phyloP scores from a whole-genome alignment of 2,888 invertebrate genomes.

The Danaus chrysippus region DNA sequence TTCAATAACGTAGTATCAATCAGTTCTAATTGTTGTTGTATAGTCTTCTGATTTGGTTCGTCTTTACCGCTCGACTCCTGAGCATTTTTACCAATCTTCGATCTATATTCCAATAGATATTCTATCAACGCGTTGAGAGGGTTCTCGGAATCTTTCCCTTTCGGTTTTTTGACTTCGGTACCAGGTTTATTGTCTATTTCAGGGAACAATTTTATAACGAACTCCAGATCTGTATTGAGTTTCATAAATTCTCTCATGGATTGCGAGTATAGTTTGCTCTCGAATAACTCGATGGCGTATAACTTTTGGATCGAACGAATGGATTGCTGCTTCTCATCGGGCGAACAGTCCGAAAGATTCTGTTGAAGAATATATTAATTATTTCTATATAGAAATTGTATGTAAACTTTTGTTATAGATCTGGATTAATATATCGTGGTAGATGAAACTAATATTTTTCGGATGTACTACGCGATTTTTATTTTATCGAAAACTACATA shows the following conservation, averaged over 20 bases:
- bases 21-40: conserved; percentile 83
- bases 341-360: conserved; percentile 90
- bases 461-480: too few relatives aligned
- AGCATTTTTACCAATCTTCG: conserved; percentile 67
- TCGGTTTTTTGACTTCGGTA: conserved; percentile 73
- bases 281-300: conserved; percentile 94
- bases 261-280: conserved; percentile 90
- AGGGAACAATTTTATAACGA: conserved; percentile 97
- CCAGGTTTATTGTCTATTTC: conserved; percentile 83
- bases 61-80: conserved; percentile 44
- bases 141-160: conserved; percentile 91
- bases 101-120: conserved; percentile 89
- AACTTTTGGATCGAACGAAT: conserved; percentile 93
- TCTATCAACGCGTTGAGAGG: conserved; percentile 93
- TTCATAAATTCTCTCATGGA: conserved; percentile 95
- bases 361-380: conserved; percentile 52
- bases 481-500: too few relatives aligned
- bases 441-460: too few relatives aligned
- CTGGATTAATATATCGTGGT: too few relatives aligned
- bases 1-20: conserved; percentile 98
- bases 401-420: background rate
- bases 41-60: conserved; percentile 49
- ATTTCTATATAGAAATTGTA: background rate
- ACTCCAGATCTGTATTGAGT: conserved; percentile 94
- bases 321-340: conserved; percentile 88